These are phyloP conservation scores for Parazoanthus swiftii DNA, from an alignment of 92 coral and sea anemone genomes.

Conservation along the genomic window DNA sequence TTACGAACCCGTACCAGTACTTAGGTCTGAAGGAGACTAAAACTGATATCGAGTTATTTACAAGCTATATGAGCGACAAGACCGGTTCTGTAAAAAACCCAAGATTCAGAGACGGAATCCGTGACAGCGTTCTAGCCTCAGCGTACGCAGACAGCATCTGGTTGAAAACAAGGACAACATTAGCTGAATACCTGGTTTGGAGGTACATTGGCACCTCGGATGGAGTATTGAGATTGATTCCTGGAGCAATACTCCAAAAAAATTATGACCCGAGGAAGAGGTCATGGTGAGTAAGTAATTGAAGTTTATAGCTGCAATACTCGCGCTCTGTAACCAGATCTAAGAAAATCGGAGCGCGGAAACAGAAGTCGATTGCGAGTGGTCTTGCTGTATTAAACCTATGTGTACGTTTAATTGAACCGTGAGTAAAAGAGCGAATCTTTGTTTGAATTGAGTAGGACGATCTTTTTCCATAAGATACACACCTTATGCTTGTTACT, in stretches of 20 bases:
- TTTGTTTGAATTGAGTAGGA: too few species aligned
- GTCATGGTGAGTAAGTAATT: constrained; percentile 48
- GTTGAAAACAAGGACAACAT: constrained; percentile 44
- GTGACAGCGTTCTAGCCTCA: constrained; percentile 50
- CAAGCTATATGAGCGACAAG: constrained; percentile 35
- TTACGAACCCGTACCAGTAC: constrained; percentile 50
- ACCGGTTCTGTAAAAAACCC: constrained; percentile 23
- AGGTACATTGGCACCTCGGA: constrained; percentile 54
- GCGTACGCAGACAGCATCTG: constrained; percentile 54
- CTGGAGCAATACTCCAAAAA: constrained; percentile 49
- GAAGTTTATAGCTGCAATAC: too few species aligned
- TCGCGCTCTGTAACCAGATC: too few species aligned
- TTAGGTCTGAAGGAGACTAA: constrained; percentile 47
- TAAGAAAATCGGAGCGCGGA: too few species aligned
- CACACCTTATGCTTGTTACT: too few species aligned
- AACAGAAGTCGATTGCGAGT: too few species aligned
- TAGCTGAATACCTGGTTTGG: constrained; percentile 51
- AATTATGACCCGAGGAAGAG: constrained; percentile 54
- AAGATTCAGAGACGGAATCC: constrained; percentile 46
- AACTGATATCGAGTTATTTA: constrained; percentile 19
- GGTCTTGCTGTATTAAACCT: too few species aligned
- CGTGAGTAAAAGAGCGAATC: too few species aligned
- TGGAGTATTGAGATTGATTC: constrained; percentile 58
- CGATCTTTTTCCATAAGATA: too few species aligned
- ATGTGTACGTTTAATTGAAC: too few species aligned